phyloP scores from a whole-genome alignment of 2,888 invertebrate species.

The Heliothis peltigera region DNA sequence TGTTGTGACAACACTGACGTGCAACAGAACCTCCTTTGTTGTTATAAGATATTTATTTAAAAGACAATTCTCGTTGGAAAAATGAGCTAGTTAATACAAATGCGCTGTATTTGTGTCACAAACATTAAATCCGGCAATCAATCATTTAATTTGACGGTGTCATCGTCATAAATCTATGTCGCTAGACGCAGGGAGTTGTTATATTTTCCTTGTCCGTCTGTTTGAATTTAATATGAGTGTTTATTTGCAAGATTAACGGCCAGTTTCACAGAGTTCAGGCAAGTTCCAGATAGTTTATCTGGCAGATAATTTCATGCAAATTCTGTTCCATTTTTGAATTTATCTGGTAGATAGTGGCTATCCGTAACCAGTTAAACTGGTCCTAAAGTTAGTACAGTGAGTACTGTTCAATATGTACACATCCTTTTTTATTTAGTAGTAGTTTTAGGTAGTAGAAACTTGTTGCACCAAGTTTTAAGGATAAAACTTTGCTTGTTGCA shows the following conservation, averaged over 20 bases:
- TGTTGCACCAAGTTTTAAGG: constrained; percentile 1
- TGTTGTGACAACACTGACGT: neutral
- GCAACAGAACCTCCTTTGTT: neutral
- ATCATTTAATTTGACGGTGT: constrained; percentile 61
- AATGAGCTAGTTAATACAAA: constrained; percentile 11
- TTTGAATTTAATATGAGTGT: constrained; percentile 17
- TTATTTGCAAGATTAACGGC: constrained; percentile 10
- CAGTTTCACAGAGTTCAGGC: too few relatives aligned
- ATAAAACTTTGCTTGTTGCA: constrained; percentile 18
- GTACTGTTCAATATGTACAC: too few relatives aligned
- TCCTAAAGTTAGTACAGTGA: too few relatives aligned
- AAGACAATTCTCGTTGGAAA: constrained; percentile 3
- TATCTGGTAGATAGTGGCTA: too few relatives aligned
- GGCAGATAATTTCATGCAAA: too few relatives aligned
- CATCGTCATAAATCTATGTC: constrained; percentile 66
- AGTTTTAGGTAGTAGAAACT: too few relatives aligned
- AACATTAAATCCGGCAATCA: constrained; percentile 60
- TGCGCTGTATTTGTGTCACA: constrained; percentile 42
- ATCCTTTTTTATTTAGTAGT: too few relatives aligned
- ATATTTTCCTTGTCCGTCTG: constrained; percentile 37
- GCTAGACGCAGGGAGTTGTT: constrained; percentile 57
- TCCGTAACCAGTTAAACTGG: too few relatives aligned
- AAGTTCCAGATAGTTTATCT: too few relatives aligned
- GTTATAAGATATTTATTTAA: neutral
- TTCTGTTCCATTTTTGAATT: too few relatives aligned